Evolutionary conservation across 2,888 invertebrate genomes (phyloP), one percentile per base, ranked within the genome.

Genomic region (Catocala fraxini): DNA sequence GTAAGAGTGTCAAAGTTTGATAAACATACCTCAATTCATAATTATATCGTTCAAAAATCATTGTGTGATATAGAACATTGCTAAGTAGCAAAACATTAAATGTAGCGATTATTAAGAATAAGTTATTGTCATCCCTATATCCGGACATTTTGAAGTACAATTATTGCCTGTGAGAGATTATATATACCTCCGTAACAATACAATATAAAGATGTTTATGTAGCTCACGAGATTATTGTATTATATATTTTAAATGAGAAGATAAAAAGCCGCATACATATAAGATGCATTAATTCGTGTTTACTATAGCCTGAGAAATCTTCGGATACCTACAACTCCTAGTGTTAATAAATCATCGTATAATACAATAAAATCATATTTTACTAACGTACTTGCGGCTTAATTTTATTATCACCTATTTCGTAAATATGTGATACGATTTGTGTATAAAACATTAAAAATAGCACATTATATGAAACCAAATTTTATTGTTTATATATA

Each of bases 131-230:
- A 72, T 63, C 62, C 59, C 42, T 57, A 62, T 65, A 60, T 43
- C 66, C 66, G 53, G 75, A 77, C 73, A 54, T 69, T 74, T 73
- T 73, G 60, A 79, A 80, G 83, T 84, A 80, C 77, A 84, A 81
- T 75, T 39, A 39, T 68, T 25, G 59, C 58, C 71, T 73, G 79
- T 80, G 78, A 79, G 73, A 77, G 69, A 78, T 73, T 77, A 70
- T 64, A 58, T 80, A 79, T 85, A 86, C 81, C 82, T 83, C 81
- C 55, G 52, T 71, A 59, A 68, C 63, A 69, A 73, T 64, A 65
- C 56, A 65, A 60, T 61, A 67, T 68, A 65, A 63, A 59, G 55
- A 70, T 70, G 73, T 75, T 78, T 56, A 68, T 41, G 70, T 75
- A 75, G 73, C 68, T 68, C 62, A 70, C 62, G 60, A 58, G 59